Evolutionary conservation across 1,140 invertebrate genomes (phyloP).

Genomic region (Eufriesea mexicana): DNA sequence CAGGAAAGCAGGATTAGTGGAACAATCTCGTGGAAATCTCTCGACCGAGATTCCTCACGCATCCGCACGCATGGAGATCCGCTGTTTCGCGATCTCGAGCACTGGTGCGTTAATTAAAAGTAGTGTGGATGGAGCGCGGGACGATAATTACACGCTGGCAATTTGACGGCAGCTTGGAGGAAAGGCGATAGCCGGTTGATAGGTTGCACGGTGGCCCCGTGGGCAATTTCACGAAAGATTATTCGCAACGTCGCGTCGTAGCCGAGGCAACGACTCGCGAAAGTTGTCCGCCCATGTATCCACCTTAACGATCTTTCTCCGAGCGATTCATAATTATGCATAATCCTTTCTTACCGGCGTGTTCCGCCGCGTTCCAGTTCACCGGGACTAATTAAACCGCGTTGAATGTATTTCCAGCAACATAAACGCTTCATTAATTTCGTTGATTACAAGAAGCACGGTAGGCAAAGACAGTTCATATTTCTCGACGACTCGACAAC

Average conservation of each 20-base stretch:
- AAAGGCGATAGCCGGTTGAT: background rate
- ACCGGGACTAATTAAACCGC: constrained; percentile 49
- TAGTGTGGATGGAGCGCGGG: no score
- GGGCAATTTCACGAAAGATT: background rate
- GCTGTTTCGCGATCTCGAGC: no score
- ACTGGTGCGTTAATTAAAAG: no score
- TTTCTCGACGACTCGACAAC: constrained; percentile 15
- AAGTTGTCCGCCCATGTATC: constrained; percentile 1
- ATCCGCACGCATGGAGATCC: no score
- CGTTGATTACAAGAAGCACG: constrained; percentile 56
- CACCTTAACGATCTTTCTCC: constrained; percentile 18
- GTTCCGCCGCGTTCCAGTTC: background rate
- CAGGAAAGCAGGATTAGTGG: no score
- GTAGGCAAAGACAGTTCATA: constrained; percentile 33
- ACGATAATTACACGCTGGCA: background rate
- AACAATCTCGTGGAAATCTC: no score
- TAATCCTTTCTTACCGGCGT: constrained; percentile 8
- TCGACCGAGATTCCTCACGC: no score
- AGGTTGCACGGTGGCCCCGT: background rate
- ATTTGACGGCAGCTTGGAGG: background rate
- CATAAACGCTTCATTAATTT: constrained; percentile 62
- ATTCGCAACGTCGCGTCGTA: background rate
- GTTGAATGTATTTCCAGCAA: constrained; percentile 28
- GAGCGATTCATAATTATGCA: background rate
- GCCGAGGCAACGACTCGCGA: background rate